These are phyloP conservation scores for Zosterops hypoxanthus DNA, from an alignment of 2,113 vertebrate species.

Conservation along the genomic window DNA sequence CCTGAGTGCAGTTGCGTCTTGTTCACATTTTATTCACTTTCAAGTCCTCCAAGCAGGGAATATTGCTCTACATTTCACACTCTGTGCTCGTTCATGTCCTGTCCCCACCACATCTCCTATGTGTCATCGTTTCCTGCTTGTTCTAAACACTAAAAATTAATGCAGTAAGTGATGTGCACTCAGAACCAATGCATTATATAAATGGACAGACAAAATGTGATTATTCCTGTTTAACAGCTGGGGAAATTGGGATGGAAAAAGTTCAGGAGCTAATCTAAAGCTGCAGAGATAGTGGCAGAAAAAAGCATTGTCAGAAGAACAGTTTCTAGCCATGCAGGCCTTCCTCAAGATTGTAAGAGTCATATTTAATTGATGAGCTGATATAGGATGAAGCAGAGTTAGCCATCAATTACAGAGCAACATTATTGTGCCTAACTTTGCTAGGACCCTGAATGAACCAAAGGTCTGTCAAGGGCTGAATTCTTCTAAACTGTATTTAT, in stretches of 20 bases:
- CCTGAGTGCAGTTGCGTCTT: not conserved
- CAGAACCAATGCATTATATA: not conserved
- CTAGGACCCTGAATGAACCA: not conserved
- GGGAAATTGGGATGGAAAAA: not conserved
- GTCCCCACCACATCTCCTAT: not conserved
- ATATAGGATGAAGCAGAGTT: not conserved
- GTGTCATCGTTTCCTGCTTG: accelerated
- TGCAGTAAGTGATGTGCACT: not conserved
- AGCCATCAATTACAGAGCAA: slow-evolving; percentile 24
- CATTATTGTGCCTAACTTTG: not conserved
- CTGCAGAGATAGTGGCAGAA: not conserved
- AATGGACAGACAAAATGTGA: not conserved
- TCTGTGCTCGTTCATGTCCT: accelerated
- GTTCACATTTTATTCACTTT: not conserved
- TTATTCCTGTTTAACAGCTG: not conserved
- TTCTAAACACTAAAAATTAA: not conserved
- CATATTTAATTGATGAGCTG: slow-evolving; percentile 9
- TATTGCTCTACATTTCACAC: not conserved
- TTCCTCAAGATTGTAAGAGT: not conserved
- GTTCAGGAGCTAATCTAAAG: not conserved
- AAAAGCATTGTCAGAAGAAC: not conserved
- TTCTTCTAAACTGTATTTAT: slow-evolving; percentile 15
- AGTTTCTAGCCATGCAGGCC: not conserved
- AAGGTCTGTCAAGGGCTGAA: not conserved
- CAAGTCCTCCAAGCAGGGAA: not conserved